Conservation (phyloP, 2,113 vertebrate genomes). For the Rhea pennata region DNA sequence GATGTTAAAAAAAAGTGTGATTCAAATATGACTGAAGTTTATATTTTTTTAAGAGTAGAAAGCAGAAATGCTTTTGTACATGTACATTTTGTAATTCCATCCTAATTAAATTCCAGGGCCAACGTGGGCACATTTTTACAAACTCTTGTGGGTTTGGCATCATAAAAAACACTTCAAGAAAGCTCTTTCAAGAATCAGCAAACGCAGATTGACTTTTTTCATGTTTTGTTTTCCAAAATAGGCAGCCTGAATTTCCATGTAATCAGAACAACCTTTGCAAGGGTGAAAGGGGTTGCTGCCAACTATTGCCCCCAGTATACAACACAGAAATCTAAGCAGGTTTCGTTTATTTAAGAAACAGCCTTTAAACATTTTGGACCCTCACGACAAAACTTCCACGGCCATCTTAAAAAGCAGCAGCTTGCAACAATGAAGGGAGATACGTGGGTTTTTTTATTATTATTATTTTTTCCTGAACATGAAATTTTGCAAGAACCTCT, state of each 20-base stretch:
- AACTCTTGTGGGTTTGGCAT: slow-evolving; percentile 4
- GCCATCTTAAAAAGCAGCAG: not conserved
- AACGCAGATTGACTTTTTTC: not conserved
- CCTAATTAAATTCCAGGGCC: not conserved
- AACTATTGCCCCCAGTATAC: rapidly evolving
- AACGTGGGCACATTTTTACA: not conserved
- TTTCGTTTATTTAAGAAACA: not conserved
- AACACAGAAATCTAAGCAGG: not conserved
- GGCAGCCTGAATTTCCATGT: not conserved
- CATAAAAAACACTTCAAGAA: not conserved
- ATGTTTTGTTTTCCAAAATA: not conserved
- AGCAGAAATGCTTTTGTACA: not conserved
- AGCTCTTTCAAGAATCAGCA: not conserved
- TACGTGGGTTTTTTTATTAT: not conserved
- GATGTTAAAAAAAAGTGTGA: not conserved
- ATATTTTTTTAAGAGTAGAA: slow-evolving; percentile 12
- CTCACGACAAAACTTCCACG: not conserved
- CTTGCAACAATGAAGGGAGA: not conserved
- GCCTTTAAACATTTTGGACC: not conserved
- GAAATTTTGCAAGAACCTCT: not conserved
- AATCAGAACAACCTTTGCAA: not conserved
- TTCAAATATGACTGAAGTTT: slow-evolving; percentile 29
- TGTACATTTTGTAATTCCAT: not conserved
- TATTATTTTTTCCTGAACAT: not conserved
- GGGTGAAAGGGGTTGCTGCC: not conserved